These are phyloP conservation scores for Cryptocephalus moraei DNA, from an alignment of 2,888 invertebrate genomes.

Conservation along the genomic window DNA sequence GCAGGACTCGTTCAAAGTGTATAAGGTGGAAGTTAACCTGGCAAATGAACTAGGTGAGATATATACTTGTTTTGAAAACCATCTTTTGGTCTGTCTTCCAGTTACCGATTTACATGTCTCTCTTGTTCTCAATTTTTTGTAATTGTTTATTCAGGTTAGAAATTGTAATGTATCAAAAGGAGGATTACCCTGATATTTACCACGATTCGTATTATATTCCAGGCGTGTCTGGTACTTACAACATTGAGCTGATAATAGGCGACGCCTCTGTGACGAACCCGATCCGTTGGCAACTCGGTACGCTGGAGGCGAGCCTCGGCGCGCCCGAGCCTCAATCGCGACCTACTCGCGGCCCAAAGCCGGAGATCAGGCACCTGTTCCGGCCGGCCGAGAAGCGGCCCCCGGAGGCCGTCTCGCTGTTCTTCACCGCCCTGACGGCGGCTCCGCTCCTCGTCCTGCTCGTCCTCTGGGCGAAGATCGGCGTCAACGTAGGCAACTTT, in stretches of 20 bases:
- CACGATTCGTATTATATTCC: too few species aligned
- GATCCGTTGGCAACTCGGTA: slow-evolving; percentile 76
- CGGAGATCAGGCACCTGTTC: slow-evolving; percentile 72
- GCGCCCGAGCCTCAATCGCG: slow-evolving; percentile 11
- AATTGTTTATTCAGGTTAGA: too few species aligned
- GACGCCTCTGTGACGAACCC: slow-evolving; percentile 87
- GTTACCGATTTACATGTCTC: too few species aligned
- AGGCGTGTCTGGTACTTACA: slow-evolving; percentile 59
- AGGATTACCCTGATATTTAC: too few species aligned
- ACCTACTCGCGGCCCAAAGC: slow-evolving; percentile 40
- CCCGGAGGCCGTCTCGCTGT: slow-evolving; percentile 73
- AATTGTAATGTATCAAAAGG: too few species aligned
- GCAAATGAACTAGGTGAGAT: slow-evolving; percentile 62
- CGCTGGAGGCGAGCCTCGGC: slow-evolving; percentile 60
- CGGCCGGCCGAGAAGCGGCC: slow-evolving; percentile 88
- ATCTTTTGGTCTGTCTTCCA: too few species aligned
- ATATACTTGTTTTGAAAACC: too few species aligned
- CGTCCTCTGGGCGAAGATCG: slow-evolving; percentile 75
- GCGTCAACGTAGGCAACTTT: slow-evolving; percentile 78
- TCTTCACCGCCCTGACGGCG: slow-evolving; percentile 77
- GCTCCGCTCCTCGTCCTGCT: slow-evolving; percentile 76
- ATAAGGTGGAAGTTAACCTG: slow-evolving; percentile 81
- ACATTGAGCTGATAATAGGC: slow-evolving; percentile 77
- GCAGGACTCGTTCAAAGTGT: slow-evolving; percentile 63
- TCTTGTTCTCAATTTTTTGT: too few species aligned